Evolutionary conservation across 1,140 invertebrate species (phyloP).

Genomic region (Rhynchophorus ferrugineus): DNA sequence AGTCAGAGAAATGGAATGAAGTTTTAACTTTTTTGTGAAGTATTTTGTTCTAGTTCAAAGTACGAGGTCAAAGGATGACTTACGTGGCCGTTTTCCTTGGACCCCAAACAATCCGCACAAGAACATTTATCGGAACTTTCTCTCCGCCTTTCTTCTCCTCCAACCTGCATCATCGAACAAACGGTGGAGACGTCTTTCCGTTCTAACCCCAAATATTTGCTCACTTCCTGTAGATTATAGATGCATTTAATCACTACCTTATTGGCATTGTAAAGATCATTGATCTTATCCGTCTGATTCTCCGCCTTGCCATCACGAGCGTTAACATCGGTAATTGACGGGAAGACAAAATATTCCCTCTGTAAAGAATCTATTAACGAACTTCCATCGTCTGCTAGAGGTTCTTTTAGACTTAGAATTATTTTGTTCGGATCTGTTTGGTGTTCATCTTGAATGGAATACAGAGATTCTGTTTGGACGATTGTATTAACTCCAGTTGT

Average conservation of each 20-base stretch:
- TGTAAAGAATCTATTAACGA: constrained; percentile 1
- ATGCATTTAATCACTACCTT: constrained; percentile 14
- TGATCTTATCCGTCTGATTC: too few relatives aligned
- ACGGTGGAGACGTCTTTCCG: constrained; percentile 4
- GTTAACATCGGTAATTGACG: neutral
- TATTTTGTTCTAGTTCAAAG: too few relatives aligned
- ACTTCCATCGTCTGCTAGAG: neutral
- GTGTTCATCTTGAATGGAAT: neutral
- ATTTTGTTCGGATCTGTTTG: constrained; percentile 8
- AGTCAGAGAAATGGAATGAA: too few relatives aligned
- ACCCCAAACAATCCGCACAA: neutral
- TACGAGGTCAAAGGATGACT: neutral
- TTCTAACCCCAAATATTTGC: constrained; percentile 9
- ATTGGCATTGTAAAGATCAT: constrained; percentile 8
- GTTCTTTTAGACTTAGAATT: constrained; percentile 3
- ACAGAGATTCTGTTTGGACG: constrained; percentile 14
- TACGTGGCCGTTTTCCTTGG: neutral
- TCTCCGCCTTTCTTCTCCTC: neutral
- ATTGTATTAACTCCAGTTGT: constrained; percentile 10
- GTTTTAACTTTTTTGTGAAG: too few relatives aligned
- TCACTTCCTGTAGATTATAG: constrained; percentile 10
- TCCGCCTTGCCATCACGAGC: neutral
- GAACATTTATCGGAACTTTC: neutral
- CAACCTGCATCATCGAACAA: constrained; percentile 1
- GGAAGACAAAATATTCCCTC: constrained; percentile 9